Evolutionary conservation across 2,888 invertebrate species (phyloP).

Genomic region (Operophtera brumata): DNA sequence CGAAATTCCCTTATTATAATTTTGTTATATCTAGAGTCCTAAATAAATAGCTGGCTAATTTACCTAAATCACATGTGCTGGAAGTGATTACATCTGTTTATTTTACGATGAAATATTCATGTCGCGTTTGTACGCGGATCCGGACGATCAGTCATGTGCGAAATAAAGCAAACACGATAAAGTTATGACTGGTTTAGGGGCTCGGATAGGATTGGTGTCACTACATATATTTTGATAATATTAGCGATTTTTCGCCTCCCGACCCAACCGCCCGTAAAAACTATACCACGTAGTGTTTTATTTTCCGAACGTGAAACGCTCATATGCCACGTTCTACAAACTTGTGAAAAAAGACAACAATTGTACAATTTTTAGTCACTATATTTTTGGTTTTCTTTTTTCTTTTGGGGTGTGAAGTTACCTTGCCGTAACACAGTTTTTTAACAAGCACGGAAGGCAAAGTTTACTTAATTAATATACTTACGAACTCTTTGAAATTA

Average conservation of each 20-base stretch:
- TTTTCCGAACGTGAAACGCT: slow-evolving; percentile 12
- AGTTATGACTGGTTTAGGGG: slow-evolving; percentile 68
- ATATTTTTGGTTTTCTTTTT: no score
- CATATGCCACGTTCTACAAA: neutral
- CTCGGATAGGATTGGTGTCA: slow-evolving; percentile 51
- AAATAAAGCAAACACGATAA: slow-evolving; percentile 77
- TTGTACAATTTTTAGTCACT: no score
- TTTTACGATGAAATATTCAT: slow-evolving; percentile 69
- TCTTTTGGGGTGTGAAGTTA: no score
- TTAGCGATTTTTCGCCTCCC: slow-evolving; percentile 18
- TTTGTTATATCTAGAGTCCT: no score
- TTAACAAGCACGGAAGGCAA: no score
- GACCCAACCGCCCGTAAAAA: slow-evolving; percentile 17
- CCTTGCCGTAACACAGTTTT: no score
- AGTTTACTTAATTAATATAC: no score
- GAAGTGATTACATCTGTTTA: slow-evolving; percentile 48
- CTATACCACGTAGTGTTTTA: slow-evolving; percentile 21
- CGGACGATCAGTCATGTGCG: slow-evolving; percentile 64
- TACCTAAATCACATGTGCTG: neutral
- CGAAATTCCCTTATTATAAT: no score
- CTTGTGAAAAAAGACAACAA: neutral
- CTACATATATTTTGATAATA: slow-evolving; percentile 19
- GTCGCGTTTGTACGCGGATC: slow-evolving; percentile 70
- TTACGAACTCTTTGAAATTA: no score
- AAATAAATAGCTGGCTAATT: neutral